phyloP scores from a whole-genome alignment of 2,888 invertebrate genomes.

The Pristionchus maxplancki region DNA sequence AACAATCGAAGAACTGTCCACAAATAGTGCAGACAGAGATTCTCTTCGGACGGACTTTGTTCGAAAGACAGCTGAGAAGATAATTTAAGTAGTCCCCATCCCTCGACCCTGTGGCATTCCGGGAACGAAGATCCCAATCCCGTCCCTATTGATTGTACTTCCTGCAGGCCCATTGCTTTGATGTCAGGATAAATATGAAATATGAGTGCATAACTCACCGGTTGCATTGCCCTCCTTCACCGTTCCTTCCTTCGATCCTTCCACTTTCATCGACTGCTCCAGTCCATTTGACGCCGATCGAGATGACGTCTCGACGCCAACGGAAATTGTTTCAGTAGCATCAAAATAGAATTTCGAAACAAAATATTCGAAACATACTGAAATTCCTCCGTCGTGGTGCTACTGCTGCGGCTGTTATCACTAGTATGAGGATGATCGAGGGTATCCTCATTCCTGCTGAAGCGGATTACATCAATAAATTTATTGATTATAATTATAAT shows the following conservation, averaged over 20 bases:
- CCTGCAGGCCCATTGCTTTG: too few species aligned
- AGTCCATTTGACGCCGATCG: not conserved
- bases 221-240: conserved; percentile 17
- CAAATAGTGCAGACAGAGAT: too few species aligned
- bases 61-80: too few species aligned
- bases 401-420: not conserved
- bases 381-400: not conserved
- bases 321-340: not conserved
- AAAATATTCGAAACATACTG: too few species aligned
- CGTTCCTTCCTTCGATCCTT: not conserved
- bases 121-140: too few species aligned
- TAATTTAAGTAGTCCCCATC: too few species aligned
- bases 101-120: too few species aligned
- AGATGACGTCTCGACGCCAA: not conserved
- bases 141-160: too few species aligned
- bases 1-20: too few species aligned
- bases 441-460: not conserved
- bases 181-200: too few species aligned
- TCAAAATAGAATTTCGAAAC: too few species aligned
- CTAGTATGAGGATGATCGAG: not conserved
- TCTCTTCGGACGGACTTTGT: too few species aligned
- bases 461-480: not conserved
- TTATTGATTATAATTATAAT: not conserved
- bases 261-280: not conserved
- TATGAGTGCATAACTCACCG: not conserved